Evolutionary conservation across 1,140 invertebrate species (phyloP).

Genomic region (Lutraria rhynchaena): DNA sequence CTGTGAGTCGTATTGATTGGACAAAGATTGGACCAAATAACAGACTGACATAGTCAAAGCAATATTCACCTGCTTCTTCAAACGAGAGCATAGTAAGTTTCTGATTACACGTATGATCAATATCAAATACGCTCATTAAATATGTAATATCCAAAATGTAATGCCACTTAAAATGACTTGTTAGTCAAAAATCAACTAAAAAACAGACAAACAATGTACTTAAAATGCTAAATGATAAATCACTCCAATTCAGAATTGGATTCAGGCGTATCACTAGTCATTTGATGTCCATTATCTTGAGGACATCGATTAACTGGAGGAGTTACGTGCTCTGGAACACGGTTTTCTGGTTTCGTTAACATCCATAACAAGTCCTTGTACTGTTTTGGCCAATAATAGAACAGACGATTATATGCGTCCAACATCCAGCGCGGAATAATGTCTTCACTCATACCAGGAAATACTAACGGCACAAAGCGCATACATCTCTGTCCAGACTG

Average conservation of each 20-base stretch:
- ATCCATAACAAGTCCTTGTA: slow-evolving; percentile 62
- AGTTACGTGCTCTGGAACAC: slow-evolving; percentile 38
- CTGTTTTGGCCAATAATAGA: slow-evolving; percentile 50
- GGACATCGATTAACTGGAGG: slow-evolving; percentile 9
- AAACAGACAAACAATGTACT: too few species aligned
- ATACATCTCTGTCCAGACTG: slow-evolving; percentile 13
- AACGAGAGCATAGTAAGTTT: too few species aligned
- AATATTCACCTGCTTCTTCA: too few species aligned
- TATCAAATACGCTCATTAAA: too few species aligned
- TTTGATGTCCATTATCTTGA: background rate
- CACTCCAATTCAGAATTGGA: background rate
- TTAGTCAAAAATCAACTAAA: too few species aligned
- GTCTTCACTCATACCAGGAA: slow-evolving; percentile 36
- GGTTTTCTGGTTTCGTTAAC: slow-evolving; percentile 58
- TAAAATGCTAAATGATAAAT: too few species aligned
- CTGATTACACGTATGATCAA: too few species aligned
- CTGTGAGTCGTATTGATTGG: too few species aligned
- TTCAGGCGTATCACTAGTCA: background rate
- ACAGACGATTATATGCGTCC: slow-evolving; percentile 29
- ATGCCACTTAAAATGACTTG: too few species aligned
- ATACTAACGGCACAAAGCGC: slow-evolving; percentile 56
- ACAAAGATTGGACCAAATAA: too few species aligned
- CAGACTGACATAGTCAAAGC: too few species aligned
- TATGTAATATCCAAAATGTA: too few species aligned
- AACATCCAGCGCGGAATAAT: slow-evolving; percentile 50